phyloP scores from a whole-genome alignment of 2,888 invertebrate species.

The Calameuta idolon region DNA sequence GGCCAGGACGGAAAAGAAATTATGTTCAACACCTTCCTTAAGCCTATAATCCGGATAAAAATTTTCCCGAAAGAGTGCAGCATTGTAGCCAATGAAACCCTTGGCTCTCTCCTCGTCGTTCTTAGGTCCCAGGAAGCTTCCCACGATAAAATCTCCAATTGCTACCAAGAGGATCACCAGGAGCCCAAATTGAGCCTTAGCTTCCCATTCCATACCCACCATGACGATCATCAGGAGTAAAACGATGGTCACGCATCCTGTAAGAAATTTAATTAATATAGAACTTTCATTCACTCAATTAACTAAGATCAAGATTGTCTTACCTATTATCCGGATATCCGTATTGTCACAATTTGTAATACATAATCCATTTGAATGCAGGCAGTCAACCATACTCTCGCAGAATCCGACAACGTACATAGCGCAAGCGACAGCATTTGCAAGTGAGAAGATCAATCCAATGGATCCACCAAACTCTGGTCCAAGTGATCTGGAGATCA shows the following conservation, averaged over 20 bases:
- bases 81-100: slow-evolving; percentile 89
- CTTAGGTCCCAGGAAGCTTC: slow-evolving; percentile 84
- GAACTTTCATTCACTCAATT: background rate
- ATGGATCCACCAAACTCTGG: slow-evolving; percentile 98
- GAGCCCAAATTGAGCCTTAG: slow-evolving; percentile 88
- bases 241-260: slow-evolving; percentile 69
- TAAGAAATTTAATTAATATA: background rate
- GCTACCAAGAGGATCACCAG: slow-evolving; percentile 88
- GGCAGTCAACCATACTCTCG: slow-evolving; percentile 86
- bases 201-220: slow-evolving; percentile 97
- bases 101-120: slow-evolving; percentile 71
- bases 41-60: slow-evolving; percentile 76
- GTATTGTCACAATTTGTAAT: slow-evolving; percentile 83
- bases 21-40: slow-evolving; percentile 77
- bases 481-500: slow-evolving; percentile 95
- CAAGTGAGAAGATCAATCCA: slow-evolving; percentile 95
- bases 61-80: slow-evolving; percentile 75
- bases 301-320: background rate
- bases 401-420: slow-evolving; percentile 99
- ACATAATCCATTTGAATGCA: slow-evolving; percentile 73
- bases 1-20: slow-evolving; percentile 94
- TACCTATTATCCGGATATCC: slow-evolving; percentile 87
- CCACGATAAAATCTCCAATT: slow-evolving; percentile 90
- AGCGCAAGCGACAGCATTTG: slow-evolving; percentile 95
- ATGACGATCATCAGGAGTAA: slow-evolving; percentile 85